Conservation (phyloP, 2,113 vertebrate genomes). For the Rhipidura dahli region DNA sequence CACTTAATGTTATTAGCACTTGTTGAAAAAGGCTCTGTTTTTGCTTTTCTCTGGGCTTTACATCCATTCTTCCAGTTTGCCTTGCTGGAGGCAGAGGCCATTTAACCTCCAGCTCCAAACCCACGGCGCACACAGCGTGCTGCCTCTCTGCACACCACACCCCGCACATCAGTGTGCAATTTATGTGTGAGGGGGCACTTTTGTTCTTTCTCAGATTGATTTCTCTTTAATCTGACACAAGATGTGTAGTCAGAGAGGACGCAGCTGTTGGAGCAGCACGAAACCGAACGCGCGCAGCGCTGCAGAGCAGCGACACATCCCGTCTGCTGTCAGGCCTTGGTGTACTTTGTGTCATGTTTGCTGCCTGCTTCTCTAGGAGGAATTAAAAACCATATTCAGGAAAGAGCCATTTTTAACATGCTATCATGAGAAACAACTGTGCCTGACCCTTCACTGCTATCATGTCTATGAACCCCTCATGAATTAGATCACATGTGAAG, state of each 20-base stretch:
- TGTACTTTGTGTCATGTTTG: neutral
- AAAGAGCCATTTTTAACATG: neutral
- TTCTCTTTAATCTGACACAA: neutral
- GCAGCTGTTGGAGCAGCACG: neutral
- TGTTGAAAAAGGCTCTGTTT: neutral
- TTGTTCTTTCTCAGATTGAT: neutral
- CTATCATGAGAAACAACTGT: neutral
- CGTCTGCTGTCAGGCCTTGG: neutral
- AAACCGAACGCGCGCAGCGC: neutral
- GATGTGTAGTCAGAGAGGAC: neutral
- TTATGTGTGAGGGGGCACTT: neutral
- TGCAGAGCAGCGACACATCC: neutral
- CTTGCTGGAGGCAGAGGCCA: neutral
- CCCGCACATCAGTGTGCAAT: neutral
- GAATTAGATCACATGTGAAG: neutral
- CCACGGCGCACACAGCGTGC: rapidly evolving
- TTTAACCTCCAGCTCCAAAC: neutral
- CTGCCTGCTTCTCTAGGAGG: neutral
- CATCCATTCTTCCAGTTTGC: rapidly evolving
- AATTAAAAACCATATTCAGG: neutral
- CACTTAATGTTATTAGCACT: neutral
- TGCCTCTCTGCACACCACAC: neutral
- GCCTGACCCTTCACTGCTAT: neutral
- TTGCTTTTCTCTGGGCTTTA: neutral
- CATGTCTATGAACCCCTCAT: neutral